Base-by-base conservation (phyloP, 2,113 vertebrate species). In the Lates calcarifer region DNA sequence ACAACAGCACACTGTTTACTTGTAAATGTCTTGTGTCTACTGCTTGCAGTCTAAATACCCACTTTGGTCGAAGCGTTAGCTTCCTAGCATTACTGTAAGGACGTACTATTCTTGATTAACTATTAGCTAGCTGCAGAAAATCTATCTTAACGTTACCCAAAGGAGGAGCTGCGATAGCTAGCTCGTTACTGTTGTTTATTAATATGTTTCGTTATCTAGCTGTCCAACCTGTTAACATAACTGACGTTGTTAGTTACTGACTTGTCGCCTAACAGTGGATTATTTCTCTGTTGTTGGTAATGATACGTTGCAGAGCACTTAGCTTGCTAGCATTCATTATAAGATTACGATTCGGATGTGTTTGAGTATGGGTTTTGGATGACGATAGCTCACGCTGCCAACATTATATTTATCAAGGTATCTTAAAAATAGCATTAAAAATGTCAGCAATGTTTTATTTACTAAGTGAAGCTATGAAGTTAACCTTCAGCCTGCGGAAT, bases 31-130 rank as follows among this genome's bases (percentile, higher is more conserved):
- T 53, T 6, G 31, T 31, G 28, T 51, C 11, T 28, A 10, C 22
- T 80, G n/a, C 33, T 63, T 81, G 5, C 3, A 9, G 0, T 18
- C 3, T 6, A 12, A 17, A 60, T 12, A 47, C 11, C 29, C 8
- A 24, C 68, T 66, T 14, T 53, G 11, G n/a, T 29, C 15, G 7
- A 14, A n/a, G 65, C 31, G 20, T 61, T 79, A 77, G 57, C 57
- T 10, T 28, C 37, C 37, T 73, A 82, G 49, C 77, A 28, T 69
- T 24, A 58, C 74, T 74, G 64, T 73, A 62, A 24, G n/a, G 55
- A 29, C 12, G 22, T 29, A 53, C 24, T 72, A 14, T 6, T 39
- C 29, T 65, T 66, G 15, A 12, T 81, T 12, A 33, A 81, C 28
- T 57, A n/a, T 74, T 22, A 58, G 64, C 72, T 70, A 49, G 73